Base-by-base conservation (phyloP, 64 coral and sea anemone species). In the Pachyseris speciosa region DNA sequence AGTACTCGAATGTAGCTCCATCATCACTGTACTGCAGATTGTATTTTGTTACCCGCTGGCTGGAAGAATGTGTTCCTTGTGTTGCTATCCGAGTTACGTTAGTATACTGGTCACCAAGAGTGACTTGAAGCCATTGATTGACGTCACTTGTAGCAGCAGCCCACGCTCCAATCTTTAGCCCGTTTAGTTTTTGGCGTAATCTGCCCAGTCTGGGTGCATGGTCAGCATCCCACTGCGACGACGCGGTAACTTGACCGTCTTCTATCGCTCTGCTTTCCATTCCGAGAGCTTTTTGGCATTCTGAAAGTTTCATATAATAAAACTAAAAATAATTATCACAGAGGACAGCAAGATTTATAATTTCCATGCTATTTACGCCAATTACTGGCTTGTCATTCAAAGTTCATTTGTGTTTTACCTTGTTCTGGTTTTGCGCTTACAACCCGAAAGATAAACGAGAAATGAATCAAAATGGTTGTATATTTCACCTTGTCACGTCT, bases 211-310 rank as follows among this genome's bases (percentile, higher is more conserved):
- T 72, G 10, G 85, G 42, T 20, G 20, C 24, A 74, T 87, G 85
- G 24, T 55, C 17, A 16, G 28, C 37, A n/a, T 73, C 67, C 20
- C 5, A 87, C 9, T 22, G 3, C 12, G 85, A 87, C 0, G 85
- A 73, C 10, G 85, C 85, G 6, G 19, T 60, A 26, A 87, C 74
- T 19, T 47, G 26, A 36, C 27, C 30, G 27, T 87, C 36, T 16
- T 41, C 27, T 12, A 87, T 87, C 10, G 26, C 24, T 25, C 49
- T 34, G 26, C 37, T 53, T 73, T 87, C 43, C 85, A 87, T 52
- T n/a, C 85, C 85, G 28, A 87, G 85, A 33, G 85, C 65, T n/a
- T 70, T n/a, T 6, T 70, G 32, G 22, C 67, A 34, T 70, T 40
- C 37, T 70, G 7, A 70, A 70, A 5, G 16, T 7, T 22, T 20